Conservation (phyloP, 2,888 invertebrate genomes). For the Limnephilus rhombicus region DNA sequence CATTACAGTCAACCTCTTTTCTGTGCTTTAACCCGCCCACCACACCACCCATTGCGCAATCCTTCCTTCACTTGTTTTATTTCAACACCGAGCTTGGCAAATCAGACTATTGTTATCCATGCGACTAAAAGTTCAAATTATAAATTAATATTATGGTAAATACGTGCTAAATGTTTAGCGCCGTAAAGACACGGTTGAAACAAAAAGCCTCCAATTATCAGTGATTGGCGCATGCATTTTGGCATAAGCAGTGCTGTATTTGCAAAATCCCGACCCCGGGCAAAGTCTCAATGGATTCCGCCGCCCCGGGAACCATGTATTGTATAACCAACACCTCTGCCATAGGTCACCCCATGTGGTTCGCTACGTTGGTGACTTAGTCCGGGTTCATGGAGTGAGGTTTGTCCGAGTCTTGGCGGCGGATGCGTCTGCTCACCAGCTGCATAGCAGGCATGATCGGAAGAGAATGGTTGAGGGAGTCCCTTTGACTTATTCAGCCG, state of each 20-base stretch:
- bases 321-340: too few species aligned
- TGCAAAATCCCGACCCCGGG: neutral
- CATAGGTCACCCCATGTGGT: too few species aligned
- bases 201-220: neutral
- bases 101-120: neutral
- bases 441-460: too few species aligned
- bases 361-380: too few species aligned
- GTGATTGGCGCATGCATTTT: neutral
- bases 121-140: neutral
- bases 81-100: neutral
- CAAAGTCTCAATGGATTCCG: neutral
- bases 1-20: neutral
- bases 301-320: too few species aligned
- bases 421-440: too few species aligned
- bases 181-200: neutral
- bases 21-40: neutral
- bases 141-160: neutral
- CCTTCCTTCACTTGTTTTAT: neutral
- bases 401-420: too few species aligned
- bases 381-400: too few species aligned
- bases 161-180: neutral
- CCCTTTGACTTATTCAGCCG: too few species aligned
- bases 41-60: neutral
- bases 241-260: neutral
- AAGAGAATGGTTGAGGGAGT: too few species aligned